These are phyloP conservation scores for Tupaia tana DNA, from an alignment of 2,113 vertebrate genomes.

Conservation along the genomic window DNA sequence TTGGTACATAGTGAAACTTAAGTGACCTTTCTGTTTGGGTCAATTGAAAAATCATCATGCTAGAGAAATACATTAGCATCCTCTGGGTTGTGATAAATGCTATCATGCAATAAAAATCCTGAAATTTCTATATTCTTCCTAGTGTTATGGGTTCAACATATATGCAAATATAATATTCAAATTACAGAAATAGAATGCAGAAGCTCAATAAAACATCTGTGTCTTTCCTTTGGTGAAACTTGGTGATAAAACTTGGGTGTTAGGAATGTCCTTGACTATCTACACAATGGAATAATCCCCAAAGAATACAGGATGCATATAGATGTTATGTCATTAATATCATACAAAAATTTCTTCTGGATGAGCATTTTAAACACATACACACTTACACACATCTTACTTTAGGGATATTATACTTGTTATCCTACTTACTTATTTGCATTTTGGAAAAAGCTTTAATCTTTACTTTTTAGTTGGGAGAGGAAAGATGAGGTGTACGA, in stretches of 20 bases:
- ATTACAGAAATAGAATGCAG: not conserved
- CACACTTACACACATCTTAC: too few species aligned
- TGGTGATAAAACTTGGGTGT: not conserved
- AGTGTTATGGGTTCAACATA: not conserved
- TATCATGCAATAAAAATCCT: slow-evolving; percentile 42
- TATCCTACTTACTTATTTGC: not conserved
- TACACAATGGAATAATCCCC: not conserved
- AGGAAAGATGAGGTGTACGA: not conserved
- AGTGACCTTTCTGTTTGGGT: slow-evolving; percentile 42
- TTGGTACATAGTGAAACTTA: slow-evolving; percentile 48
- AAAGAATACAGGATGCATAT: not conserved
- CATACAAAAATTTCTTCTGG: not conserved
- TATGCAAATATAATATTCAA: slow-evolving; percentile 36
- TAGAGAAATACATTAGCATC: slow-evolving; percentile 45
- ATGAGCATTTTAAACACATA: not conserved
- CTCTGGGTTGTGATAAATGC: slow-evolving; percentile 46
- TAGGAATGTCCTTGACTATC: not conserved
- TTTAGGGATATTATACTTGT: not conserved
- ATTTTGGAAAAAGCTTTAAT: not conserved
- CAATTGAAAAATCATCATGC: not conserved
- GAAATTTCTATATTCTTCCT: not conserved
- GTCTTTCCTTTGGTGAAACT: not conserved
- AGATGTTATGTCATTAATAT: not conserved
- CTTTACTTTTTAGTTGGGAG: not conserved
- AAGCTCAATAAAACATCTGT: slow-evolving; percentile 39